Conservation (phyloP, 1,140 invertebrate genomes). For the Trachymyrmex cornetzi region DNA sequence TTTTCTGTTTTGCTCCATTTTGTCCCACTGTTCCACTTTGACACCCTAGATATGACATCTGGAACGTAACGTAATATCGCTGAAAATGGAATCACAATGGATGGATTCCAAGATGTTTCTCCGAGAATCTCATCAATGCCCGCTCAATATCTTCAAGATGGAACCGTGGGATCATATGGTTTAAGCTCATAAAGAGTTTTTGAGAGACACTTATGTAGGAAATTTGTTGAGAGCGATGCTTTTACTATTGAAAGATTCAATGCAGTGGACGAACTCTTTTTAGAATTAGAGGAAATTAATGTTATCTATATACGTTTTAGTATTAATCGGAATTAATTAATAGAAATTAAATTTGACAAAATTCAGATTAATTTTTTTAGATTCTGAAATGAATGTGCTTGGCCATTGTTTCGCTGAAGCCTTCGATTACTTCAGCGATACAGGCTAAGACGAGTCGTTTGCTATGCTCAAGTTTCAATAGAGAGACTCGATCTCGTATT, state of each 20-base stretch:
- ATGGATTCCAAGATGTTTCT: background rate
- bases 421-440: background rate
- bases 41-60: background rate
- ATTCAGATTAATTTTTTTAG: slow-evolving; percentile 6
- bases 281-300: background rate
- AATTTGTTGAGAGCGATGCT: slow-evolving; percentile 3
- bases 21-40: slow-evolving; percentile 1
- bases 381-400: background rate
- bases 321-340: background rate
- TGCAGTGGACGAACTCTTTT: background rate
- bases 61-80: slow-evolving; percentile 6
- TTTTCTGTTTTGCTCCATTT: background rate
- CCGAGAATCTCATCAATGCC: background rate
- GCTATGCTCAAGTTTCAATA: slow-evolving; percentile 28
- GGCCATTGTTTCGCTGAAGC: background rate
- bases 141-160: background rate
- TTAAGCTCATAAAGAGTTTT: background rate
- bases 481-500: background rate
- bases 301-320: background rate
- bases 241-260: slow-evolving; percentile 10
- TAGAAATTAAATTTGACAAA: background rate
- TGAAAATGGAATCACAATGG: background rate
- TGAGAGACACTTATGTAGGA: background rate
- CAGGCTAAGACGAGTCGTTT: slow-evolving; percentile 2
- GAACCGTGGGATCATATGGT: background rate